Base-by-base conservation (phyloP, 2,113 vertebrate species). In the Tetrao urogallus region DNA sequence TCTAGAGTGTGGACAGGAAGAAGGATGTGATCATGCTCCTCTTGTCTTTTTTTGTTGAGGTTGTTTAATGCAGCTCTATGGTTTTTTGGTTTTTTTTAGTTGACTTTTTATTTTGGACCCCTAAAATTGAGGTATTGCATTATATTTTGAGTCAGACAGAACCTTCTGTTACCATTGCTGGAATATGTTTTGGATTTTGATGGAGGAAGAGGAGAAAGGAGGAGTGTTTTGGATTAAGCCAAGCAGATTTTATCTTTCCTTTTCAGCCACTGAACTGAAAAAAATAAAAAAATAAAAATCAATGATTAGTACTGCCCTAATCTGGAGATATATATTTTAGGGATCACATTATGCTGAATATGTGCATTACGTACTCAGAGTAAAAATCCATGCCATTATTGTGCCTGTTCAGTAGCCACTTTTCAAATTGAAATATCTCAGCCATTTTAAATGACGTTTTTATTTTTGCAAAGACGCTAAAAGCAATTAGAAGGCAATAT, bases 371-470 rank as follows among this genome's bases (percentile, higher is more conserved):
- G 71, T 72, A 40, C 11, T 19, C 91, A 79, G 22, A 89, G 61
- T 90, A 86, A 94, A 97, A 92, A 92, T 88, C 83, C 69, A 63
- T 94, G 76, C 71, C 82, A 70, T 94, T 96, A 88, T 21, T 84
- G 86, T 73, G 54, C 89, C 79, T 91, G 86, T 32, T 84, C 82
- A 69, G 72, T 56, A 86, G 93, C 71, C 78, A 95, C 95, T 95
- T 95, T 94, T 96, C 96, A 97, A 90, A 96, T 57, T 85, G 83
- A 96, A 97, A 93, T 77, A 83, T 95, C 91, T 96, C 94, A 95
- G 88, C 67, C 76, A 92, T 96, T 96, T 96, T 92, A 97, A 97
- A 94, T 91, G 96, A 90, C 88, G 19, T 96, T 96, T 98, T 97
- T 96, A 96, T 94, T 97, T 96, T 97, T 95, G 78, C 94, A 93